These are phyloP conservation scores for Tetrapedia diversipes DNA, from an alignment of 2,888 invertebrate species.

Conservation along the genomic window DNA sequence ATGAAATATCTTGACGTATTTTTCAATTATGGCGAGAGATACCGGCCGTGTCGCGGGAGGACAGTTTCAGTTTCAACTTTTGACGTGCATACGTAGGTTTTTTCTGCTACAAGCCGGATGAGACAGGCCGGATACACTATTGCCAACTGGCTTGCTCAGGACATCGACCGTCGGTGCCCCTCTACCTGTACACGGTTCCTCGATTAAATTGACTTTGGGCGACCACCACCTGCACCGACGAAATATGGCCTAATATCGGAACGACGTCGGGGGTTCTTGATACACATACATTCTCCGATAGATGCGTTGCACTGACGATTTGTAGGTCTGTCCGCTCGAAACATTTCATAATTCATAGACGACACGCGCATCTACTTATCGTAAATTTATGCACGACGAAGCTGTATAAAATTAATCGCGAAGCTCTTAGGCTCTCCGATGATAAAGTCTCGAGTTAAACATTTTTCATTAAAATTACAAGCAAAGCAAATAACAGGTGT, in stretches of 20 bases:
- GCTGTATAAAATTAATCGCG: no score
- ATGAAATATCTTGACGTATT: conserved; percentile 32
- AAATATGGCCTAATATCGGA: conserved; percentile 70
- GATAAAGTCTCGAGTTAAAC: no score
- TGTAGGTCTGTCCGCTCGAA: conserved; percentile 34
- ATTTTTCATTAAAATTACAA: no score
- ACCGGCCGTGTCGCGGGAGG: not conserved
- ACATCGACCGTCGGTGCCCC: conserved; percentile 52
- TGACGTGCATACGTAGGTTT: conserved; percentile 16
- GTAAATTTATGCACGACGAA: not conserved
- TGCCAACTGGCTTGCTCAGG: conserved; percentile 55
- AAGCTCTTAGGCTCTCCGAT: no score
- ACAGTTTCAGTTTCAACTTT: conserved; percentile 19
- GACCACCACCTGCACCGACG: conserved; percentile 67
- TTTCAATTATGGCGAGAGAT: conserved; percentile 30
- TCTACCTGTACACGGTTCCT: conserved; percentile 51
- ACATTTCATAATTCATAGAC: conserved; percentile 59
- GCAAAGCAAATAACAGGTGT: no score
- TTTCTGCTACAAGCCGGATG: conserved; percentile 33
- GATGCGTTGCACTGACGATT: conserved; percentile 56
- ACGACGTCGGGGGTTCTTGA: conserved; percentile 48
- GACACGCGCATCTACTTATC: not conserved
- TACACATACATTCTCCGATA: conserved; percentile 44
- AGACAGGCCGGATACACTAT: conserved; percentile 21
- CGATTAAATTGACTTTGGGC: conserved; percentile 71